phyloP scores from a whole-genome alignment of 2,113 vertebrate genomes.

The Nesogale talazaci region DNA sequence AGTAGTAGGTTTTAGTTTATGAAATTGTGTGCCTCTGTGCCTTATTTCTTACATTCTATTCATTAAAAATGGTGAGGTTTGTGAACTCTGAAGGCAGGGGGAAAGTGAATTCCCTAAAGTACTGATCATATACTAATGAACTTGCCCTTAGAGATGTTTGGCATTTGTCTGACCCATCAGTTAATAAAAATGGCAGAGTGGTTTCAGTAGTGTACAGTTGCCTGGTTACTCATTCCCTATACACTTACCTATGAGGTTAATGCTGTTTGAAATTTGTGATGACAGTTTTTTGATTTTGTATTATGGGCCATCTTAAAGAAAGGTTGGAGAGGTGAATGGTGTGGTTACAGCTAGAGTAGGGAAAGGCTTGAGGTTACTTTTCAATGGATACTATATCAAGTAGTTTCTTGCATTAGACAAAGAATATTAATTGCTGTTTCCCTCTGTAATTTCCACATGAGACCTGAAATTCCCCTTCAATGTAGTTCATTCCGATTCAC shows the following conservation, averaged over 20 bases:
- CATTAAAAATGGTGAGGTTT: conserved; percentile 26
- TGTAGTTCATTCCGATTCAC: not conserved
- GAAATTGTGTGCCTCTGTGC: conserved; percentile 6
- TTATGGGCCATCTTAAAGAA: not conserved
- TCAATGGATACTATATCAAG: conserved; percentile 42
- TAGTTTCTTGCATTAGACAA: not conserved
- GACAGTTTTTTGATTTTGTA: conserved; percentile 29
- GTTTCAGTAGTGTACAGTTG: conserved; percentile 26
- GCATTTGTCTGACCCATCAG: conserved; percentile 84
- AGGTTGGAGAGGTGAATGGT: too few relatives aligned
- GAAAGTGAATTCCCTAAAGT: conserved; percentile 87
- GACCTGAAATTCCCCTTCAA: conserved; percentile 21
- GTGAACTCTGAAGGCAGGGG: conserved; percentile 18
- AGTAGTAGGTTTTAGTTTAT: conserved; percentile 21
- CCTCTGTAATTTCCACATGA: conserved; percentile 12
- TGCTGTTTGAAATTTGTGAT: conserved; percentile 40
- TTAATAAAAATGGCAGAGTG: conserved; percentile 83
- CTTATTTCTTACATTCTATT: conserved; percentile 1
- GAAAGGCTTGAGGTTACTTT: conserved; percentile 37
- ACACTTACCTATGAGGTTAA: not conserved
- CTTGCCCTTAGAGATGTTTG: conserved; percentile 88
- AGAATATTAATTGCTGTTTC: conserved; percentile 31
- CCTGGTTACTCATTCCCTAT: conserved; percentile 27
- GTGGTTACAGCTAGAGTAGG: conserved; percentile 20
- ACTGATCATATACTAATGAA: conserved; percentile 89